phyloP scores from a whole-genome alignment of 2,888 invertebrate species.

The Drosophila kuntzei region DNA sequence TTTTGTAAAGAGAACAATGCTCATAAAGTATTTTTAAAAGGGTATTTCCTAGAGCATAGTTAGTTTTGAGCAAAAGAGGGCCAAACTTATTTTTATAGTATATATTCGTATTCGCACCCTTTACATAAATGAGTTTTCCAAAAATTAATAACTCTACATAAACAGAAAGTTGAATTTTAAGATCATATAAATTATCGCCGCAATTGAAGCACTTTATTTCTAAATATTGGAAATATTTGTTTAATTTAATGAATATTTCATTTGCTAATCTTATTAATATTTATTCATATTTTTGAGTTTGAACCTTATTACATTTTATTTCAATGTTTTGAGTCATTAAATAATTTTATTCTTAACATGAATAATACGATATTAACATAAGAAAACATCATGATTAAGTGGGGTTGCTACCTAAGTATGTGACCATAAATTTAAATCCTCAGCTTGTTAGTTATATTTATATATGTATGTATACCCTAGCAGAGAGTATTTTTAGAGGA shows the following conservation, averaged over 20 bases:
- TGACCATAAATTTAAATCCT: conserved; percentile 6
- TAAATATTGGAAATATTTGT: too few species aligned
- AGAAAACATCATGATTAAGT: conserved; percentile 12
- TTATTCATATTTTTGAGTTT: neutral
- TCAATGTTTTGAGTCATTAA: neutral
- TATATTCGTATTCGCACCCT: too few species aligned
- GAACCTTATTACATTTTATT: neutral
- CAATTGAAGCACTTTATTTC: too few species aligned
- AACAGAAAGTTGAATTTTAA: too few species aligned
- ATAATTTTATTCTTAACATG: neutral
- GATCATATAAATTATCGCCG: too few species aligned
- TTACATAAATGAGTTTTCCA: too few species aligned
- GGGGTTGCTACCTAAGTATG: neutral
- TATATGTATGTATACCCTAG: neutral
- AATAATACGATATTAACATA: neutral
- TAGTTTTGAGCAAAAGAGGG: too few species aligned
- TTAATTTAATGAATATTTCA: too few species aligned
- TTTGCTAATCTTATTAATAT: neutral
- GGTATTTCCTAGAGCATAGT: too few species aligned
- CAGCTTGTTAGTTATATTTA: neutral
- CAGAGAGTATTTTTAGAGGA: neutral
- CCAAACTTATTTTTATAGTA: too few species aligned
- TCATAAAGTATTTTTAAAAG: too few species aligned
- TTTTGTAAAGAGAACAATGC: neutral
- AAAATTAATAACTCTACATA: too few species aligned